phyloP scores from a whole-genome alignment of 2,888 invertebrate species.

The Acronicta leporina region DNA sequence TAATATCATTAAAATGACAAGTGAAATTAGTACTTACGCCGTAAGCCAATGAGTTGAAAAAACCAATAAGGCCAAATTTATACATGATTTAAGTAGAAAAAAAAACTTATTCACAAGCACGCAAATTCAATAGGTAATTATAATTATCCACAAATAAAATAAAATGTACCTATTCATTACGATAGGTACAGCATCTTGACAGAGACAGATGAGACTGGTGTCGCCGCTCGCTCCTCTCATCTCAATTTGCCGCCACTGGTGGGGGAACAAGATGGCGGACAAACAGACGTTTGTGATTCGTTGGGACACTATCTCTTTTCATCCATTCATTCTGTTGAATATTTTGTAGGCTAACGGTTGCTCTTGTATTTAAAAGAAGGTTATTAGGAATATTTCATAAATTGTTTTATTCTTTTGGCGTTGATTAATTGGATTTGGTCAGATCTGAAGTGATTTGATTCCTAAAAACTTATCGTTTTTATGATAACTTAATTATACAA shows the following conservation, averaged over 20 bases:
- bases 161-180: slow-evolving; percentile 11
- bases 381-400: neutral
- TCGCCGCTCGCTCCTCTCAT: slow-evolving; percentile 41
- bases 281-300: slow-evolving; percentile 63
- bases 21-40: no score
- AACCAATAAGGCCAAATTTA: no score
- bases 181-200: slow-evolving; percentile 59
- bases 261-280: slow-evolving; percentile 77
- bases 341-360: slow-evolving; percentile 37
- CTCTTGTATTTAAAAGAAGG: slow-evolving; percentile 25
- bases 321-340: slow-evolving; percentile 48
- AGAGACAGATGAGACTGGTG: slow-evolving; percentile 69
- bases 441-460: neutral
- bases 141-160: slow-evolving; percentile 10
- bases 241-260: slow-evolving; percentile 57
- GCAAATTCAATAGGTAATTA: slow-evolving; percentile 1
- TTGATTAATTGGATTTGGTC: slow-evolving; percentile 3
- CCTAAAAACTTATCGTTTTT: neutral
- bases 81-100: no score
- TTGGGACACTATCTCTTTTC: slow-evolving; percentile 27
- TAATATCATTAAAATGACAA: no score
- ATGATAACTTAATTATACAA: no score
- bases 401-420: neutral
- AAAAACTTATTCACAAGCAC: neutral
- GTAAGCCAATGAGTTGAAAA: no score